phyloP scores from a whole-genome alignment of 2,797 vertebrate species.

The Rhinophrynus dorsalis region DNA sequence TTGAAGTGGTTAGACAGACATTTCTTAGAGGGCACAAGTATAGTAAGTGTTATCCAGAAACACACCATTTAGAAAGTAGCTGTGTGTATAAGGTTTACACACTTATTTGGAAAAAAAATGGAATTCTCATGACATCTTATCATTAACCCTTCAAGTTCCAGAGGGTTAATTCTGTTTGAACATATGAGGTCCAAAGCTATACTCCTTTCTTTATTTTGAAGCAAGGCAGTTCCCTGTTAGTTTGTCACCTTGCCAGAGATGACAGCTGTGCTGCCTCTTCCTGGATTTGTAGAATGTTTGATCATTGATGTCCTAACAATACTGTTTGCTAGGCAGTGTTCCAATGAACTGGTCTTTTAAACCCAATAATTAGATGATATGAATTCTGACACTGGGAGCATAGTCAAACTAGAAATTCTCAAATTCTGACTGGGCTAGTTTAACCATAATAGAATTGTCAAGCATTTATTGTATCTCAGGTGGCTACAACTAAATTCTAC shows the following conservation, averaged over 20 bases:
- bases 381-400: conserved; percentile 40
- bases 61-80: too few species aligned
- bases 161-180: too few species aligned
- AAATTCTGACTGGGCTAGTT: conserved; percentile 11
- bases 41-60: too few species aligned
- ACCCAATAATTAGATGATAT: conserved; percentile 38
- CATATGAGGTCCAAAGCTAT: background rate
- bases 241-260: conserved; percentile 39
- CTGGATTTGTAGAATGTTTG: conserved; percentile 45
- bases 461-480: conserved; percentile 12
- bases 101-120: too few species aligned
- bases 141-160: too few species aligned
- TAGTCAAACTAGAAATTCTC: conserved; percentile 24
- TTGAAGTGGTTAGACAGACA: too few species aligned
- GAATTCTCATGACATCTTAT: too few species aligned
- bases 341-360: conserved; percentile 40
- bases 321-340: conserved; percentile 46
- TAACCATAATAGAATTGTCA: conserved; percentile 18
- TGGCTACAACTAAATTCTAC: conserved; percentile 8
- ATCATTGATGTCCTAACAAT: conserved; percentile 45
- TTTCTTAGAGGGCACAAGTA: too few species aligned
- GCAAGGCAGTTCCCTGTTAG: conserved; percentile 6
- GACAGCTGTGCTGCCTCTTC: conserved; percentile 47
- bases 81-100: too few species aligned
- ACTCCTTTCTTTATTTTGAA: conserved; percentile 20